Conservation (phyloP, 2,888 invertebrate species). For the Podabrus alpinus region DNA sequence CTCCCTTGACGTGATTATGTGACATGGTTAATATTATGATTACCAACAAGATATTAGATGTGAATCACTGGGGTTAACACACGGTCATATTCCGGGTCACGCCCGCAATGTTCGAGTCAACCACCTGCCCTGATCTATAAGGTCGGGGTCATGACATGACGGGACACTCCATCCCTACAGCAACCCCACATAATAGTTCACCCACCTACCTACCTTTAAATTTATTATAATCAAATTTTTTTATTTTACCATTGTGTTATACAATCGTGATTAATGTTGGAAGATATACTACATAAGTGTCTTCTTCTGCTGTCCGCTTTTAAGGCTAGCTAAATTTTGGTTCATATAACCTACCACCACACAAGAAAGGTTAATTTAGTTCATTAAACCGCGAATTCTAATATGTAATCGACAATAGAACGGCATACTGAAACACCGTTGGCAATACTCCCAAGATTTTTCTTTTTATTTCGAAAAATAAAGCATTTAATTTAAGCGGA, state of each 20-base stretch:
- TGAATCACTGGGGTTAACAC: slow-evolving; percentile 29
- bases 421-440: not conserved
- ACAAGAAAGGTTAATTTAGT: slow-evolving; percentile 4
- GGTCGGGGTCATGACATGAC: slow-evolving; percentile 47
- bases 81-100: slow-evolving; percentile 36
- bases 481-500: not conserved
- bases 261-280: not conserved
- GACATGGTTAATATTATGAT: slow-evolving; percentile 16
- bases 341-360: not conserved
- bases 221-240: not conserved
- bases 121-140: slow-evolving; percentile 43
- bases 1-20: not conserved
- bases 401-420: not conserved
- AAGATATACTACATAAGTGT: not conserved
- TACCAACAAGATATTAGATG: slow-evolving; percentile 18
- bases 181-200: slow-evolving; percentile 22
- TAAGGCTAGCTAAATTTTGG: not conserved
- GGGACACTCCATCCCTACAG: slow-evolving; percentile 38
- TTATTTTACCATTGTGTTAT: not conserved
- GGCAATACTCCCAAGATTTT: not conserved
- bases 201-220: slow-evolving; percentile 29
- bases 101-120: slow-evolving; percentile 38
- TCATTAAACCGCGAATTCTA: not conserved
- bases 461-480: not conserved
- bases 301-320: not conserved